Conservation (phyloP, 1,140 invertebrate genomes). For the Leptestheria dahalacensis region DNA sequence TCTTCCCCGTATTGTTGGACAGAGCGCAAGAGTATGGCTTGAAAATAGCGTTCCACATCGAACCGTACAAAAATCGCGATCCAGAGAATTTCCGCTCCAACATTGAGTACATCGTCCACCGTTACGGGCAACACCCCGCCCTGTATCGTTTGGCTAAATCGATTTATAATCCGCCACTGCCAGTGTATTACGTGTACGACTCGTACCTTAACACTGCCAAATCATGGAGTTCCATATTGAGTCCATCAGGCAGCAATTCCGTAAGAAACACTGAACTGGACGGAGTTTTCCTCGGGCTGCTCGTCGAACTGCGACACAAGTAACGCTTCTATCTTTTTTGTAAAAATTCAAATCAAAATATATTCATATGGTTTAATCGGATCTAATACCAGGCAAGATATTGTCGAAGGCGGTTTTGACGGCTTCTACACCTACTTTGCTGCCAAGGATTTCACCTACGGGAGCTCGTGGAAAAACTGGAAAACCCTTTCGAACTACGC, state of each 20-base stretch:
- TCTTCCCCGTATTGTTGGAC: conserved; percentile 27
- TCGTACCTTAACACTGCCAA: conserved; percentile 26
- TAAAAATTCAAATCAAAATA: background rate
- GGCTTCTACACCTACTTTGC: conserved; percentile 39
- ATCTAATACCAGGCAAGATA: conserved; percentile 16
- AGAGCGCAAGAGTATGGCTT: conserved; percentile 27
- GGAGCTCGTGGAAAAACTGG: conserved; percentile 32
- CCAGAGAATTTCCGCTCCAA: conserved; percentile 24
- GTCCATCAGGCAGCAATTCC: conserved; percentile 20
- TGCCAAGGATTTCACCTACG: conserved; percentile 32
- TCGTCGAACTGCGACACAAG: conserved; percentile 28
- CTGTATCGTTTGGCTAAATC: conserved; percentile 27
- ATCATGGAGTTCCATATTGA: conserved; percentile 29
- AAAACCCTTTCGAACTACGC: conserved; percentile 26
- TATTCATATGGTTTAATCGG: background rate
- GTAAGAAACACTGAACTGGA: conserved; percentile 31
- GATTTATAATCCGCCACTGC: conserved; percentile 22
- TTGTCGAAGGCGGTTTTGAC: conserved; percentile 31
- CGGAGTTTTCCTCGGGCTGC: conserved; percentile 32
- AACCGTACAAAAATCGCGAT: conserved; percentile 32
- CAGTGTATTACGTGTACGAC: conserved; percentile 36
- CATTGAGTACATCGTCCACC: conserved; percentile 29
- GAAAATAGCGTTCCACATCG: conserved; percentile 34
- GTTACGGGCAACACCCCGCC: conserved; percentile 32
- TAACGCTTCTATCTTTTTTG: background rate